Conservation (phyloP, 2,113 vertebrate genomes). For the Gymnorhina tibicen region DNA sequence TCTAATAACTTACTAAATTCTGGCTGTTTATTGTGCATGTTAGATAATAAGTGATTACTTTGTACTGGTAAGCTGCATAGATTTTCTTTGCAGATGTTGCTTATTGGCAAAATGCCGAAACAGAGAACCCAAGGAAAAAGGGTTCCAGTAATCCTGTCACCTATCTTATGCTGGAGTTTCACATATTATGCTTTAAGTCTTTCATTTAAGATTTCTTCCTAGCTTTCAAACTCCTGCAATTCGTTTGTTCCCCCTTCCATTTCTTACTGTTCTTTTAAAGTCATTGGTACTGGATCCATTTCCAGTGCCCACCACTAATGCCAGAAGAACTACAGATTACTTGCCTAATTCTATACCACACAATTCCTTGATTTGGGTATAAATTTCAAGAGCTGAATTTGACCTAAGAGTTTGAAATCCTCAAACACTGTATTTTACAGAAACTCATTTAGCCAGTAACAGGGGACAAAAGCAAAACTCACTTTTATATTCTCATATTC, state of each 20-base stretch:
- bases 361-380: not conserved
- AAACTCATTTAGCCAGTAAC: not conserved
- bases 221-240: not conserved
- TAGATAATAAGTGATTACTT: not conserved
- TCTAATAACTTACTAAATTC: not conserved
- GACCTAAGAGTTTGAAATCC: not conserved
- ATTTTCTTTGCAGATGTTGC: not conserved
- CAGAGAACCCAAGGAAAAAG: not conserved
- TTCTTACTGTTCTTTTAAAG: not conserved
- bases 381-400: not conserved
- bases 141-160: not conserved
- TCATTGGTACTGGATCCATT: not conserved
- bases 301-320: not conserved
- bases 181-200: not conserved
- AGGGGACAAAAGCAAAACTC: not conserved
- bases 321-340: not conserved
- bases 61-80: not conserved
- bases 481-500: constrained; percentile 91
- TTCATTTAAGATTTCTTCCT: not conserved
- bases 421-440: not conserved
- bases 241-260: not conserved
- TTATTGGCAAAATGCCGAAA: not conserved
- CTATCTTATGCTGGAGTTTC: not conserved
- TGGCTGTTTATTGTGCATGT: not conserved
- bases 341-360: not conserved